Conservation (phyloP, 2,888 invertebrate genomes). For the Sisyra terminalis region DNA sequence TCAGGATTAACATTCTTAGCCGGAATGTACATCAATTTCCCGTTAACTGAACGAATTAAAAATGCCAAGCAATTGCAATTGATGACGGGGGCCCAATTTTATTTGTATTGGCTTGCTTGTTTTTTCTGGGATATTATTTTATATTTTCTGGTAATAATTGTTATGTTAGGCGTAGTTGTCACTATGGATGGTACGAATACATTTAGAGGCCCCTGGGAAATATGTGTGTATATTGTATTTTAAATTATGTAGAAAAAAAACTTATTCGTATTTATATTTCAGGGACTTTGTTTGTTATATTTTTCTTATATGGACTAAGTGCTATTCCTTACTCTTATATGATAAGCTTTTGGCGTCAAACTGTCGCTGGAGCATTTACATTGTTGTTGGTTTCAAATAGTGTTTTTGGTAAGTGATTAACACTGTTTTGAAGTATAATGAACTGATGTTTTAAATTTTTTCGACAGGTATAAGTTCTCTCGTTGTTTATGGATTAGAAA, state of each 20-base stretch:
- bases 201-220: conserved; percentile 15
- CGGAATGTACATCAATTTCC: conserved; percentile 38
- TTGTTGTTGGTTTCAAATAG: neutral
- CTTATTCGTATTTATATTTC: too few relatives aligned
- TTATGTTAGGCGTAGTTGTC: conserved; percentile 13
- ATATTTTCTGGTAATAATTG: conserved; percentile 19
- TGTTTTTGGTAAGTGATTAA: neutral
- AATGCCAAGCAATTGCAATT: conserved; percentile 50
- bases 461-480: too few relatives aligned
- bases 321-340: neutral
- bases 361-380: neutral
- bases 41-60: conserved; percentile 40
- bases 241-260: too few relatives aligned
- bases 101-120: conserved; percentile 44
- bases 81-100: conserved; percentile 43
- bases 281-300: neutral
- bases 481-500: too few relatives aligned
- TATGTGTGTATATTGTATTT: conserved; percentile 16
- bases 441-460: too few relatives aligned
- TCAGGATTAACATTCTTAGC: conserved; percentile 27
- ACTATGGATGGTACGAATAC: conserved; percentile 11
- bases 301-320: conserved; percentile 1
- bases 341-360: neutral
- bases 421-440: too few relatives aligned
- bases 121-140: conserved; percentile 36